Percentiles rank a stretch among this genome's conserved stretches.
Evolutionary conservation across 2,797 vertebrate species (phyloP).

Genomic region (Enteromius paludinosus): DNA sequence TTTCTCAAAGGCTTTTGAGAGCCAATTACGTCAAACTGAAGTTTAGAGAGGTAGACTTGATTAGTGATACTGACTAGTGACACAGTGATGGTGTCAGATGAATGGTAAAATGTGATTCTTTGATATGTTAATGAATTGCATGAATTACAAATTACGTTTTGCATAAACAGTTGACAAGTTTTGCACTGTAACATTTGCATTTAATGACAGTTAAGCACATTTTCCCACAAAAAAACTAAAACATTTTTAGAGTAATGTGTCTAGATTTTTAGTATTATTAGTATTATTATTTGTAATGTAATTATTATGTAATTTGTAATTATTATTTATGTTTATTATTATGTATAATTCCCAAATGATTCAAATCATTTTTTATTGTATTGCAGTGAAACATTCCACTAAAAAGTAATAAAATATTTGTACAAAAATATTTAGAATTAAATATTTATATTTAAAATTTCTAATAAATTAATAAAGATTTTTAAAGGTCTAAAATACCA

Average conservation of each 20-base stretch:
- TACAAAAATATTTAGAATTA: background rate
- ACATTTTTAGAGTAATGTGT: too few species aligned
- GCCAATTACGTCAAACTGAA: background rate
- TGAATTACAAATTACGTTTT: background rate
- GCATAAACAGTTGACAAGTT: background rate
- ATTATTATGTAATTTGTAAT: too few species aligned
- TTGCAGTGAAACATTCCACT: background rate
- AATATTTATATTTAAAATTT: background rate
- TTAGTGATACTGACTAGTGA: background rate
- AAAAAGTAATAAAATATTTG: background rate
- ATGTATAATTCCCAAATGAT: background rate
- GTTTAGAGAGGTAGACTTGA: background rate
- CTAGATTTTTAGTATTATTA: background rate
- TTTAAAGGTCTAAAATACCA: too few species aligned
- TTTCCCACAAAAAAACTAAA: background rate
- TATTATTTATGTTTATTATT: background rate
- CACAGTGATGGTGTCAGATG: background rate
- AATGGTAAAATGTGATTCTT: background rate
- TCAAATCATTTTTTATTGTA: background rate
- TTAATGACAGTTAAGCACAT: background rate
- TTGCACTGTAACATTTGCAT: background rate
- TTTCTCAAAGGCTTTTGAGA: conserved; percentile 45
- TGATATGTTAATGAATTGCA: background rate
- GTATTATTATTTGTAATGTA: background rate
- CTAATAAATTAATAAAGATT: background rate